phyloP scores from a whole-genome alignment of 2,888 invertebrate species.

The Campopleginae sp. region DNA sequence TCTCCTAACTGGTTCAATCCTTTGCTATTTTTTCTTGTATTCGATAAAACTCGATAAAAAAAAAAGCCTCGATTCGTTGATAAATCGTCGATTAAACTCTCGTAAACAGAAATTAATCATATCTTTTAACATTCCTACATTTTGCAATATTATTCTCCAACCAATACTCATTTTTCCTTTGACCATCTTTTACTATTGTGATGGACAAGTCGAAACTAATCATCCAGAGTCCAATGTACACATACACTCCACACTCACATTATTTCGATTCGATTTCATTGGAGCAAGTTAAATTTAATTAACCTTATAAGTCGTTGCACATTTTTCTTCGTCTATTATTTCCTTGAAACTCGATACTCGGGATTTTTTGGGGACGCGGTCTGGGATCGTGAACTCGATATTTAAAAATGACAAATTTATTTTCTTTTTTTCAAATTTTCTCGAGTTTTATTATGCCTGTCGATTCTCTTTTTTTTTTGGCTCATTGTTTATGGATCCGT shows the following conservation, averaged over 20 bases:
- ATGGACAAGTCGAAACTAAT: neutral
- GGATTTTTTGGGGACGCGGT: no score
- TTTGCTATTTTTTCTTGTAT: neutral
- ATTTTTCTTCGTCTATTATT: neutral
- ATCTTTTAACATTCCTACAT: neutral
- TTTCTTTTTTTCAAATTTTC: neutral
- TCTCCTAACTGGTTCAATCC: neutral
- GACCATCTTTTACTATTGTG: neutral
- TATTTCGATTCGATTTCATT: neutral
- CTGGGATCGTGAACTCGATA: neutral
- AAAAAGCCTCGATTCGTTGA: neutral
- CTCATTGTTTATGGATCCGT: neutral
- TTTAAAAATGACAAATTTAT: neutral
- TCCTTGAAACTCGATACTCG: neutral
- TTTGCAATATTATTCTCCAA: neutral
- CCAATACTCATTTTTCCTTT: neutral
- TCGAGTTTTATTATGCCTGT: neutral
- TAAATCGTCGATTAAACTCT: neutral
- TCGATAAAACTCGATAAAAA: neutral
- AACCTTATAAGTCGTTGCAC: neutral
- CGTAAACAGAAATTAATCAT: conserved; percentile 12
- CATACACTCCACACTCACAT: neutral
- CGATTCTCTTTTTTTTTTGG: neutral
- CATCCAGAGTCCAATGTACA: neutral
- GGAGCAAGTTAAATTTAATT: neutral